Percentiles rank a stretch among this genome's conserved stretches.
Evolutionary conservation across 2,113 vertebrate species (phyloP).

Genomic region (Picathartes gymnocephalus): DNA sequence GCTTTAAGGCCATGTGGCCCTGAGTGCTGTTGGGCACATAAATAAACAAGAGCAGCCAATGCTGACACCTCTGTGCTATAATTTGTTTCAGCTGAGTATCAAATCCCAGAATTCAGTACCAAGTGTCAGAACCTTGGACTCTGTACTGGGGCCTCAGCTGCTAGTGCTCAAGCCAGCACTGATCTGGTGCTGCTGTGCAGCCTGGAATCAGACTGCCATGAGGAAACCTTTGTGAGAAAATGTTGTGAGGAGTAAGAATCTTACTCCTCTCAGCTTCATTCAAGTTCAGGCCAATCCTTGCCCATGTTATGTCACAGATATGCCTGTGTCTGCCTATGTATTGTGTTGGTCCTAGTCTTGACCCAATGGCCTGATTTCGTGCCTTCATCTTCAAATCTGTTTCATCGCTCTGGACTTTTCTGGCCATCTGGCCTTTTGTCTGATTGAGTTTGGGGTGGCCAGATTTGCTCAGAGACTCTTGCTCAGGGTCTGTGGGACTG

Average conservation of each 20-base stretch:
- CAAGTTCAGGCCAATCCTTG: neutral
- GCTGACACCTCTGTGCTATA: neutral
- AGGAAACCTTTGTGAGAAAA: neutral
- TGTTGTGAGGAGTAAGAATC: neutral
- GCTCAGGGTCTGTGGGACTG: neutral
- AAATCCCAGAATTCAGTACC: neutral
- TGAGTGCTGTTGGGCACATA: neutral
- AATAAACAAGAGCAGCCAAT: neutral
- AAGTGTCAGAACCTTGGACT: neutral
- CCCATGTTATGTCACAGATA: accelerated
- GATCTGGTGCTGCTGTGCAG: accelerated
- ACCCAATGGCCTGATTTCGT: neutral
- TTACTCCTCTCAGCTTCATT: neutral
- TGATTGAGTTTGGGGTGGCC: neutral
- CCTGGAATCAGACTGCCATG: neutral
- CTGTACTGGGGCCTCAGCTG: neutral
- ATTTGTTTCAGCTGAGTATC: neutral
- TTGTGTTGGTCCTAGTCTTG: neutral
- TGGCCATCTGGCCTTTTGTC: neutral
- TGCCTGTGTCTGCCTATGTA: neutral
- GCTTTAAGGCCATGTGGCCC: neutral
- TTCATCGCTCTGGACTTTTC: neutral
- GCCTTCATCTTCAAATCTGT: neutral
- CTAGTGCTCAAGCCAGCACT: neutral
- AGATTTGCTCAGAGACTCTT: neutral